Evolutionary conservation across 2,888 invertebrate genomes (phyloP).

Genomic region (Ypsolopha scabrella): DNA sequence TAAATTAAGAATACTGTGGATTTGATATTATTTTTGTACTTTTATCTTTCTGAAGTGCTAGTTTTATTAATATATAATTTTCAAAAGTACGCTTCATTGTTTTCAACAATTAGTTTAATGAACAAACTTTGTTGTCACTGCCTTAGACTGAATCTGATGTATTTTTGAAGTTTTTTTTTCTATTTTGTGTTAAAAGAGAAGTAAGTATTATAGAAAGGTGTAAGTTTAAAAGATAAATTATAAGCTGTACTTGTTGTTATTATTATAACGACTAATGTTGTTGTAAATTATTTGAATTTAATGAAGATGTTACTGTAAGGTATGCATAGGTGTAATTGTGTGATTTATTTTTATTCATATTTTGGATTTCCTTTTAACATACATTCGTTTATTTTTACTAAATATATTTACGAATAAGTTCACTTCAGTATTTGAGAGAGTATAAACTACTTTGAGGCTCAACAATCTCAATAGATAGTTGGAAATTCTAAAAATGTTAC

Average conservation of each 20-base stretch:
- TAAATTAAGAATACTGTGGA: constrained; percentile 12
- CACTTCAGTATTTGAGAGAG: background rate
- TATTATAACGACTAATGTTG: constrained; percentile 54
- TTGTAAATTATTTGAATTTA: constrained; percentile 64
- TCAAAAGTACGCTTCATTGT: too few species aligned
- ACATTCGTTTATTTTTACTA: constrained; percentile 1
- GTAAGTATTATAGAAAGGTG: constrained; percentile 42
- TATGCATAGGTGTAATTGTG: constrained; percentile 25
- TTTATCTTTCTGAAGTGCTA: too few species aligned
- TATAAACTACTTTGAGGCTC: background rate
- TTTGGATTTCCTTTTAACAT: constrained; percentile 31
- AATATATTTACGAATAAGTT: constrained; percentile 1
- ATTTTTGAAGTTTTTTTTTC: constrained; percentile 49
- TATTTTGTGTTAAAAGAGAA: constrained; percentile 24
- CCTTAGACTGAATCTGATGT: constrained; percentile 52
- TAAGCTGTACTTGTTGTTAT: constrained; percentile 51
- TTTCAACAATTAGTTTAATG: constrained; percentile 7
- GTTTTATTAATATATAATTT: too few species aligned
- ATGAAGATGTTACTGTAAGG: constrained; percentile 38
- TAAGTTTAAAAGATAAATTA: constrained; percentile 28
- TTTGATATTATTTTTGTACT: constrained; percentile 9
- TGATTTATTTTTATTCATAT: constrained; percentile 42
- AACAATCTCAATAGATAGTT: background rate
- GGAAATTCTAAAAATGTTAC: background rate
- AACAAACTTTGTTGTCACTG: constrained; percentile 60